Conservation (phyloP, 2,797 vertebrate genomes). For the Poecilia gillii region DNA sequence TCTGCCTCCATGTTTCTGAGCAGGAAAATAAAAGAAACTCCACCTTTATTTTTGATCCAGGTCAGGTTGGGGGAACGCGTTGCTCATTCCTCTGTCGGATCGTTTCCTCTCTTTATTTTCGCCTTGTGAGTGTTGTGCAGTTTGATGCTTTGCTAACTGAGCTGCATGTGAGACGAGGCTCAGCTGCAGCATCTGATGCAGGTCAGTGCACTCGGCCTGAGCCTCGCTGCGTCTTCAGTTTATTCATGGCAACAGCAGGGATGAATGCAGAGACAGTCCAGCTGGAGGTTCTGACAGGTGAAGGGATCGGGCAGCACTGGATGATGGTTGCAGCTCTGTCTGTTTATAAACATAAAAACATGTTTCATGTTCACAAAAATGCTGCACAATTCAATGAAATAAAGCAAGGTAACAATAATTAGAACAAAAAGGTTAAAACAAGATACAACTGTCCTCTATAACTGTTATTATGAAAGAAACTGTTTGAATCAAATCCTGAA, state of each 20-base stretch:
- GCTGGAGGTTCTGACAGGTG: background rate
- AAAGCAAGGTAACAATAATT: no score
- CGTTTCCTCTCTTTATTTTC: background rate
- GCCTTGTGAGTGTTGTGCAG: background rate
- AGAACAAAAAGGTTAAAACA: no score
- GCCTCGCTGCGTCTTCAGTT: background rate
- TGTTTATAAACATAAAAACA: no score
- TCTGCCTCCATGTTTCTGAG: slow-evolving; percentile 29
- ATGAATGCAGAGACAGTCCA: background rate
- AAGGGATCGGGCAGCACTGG: background rate
- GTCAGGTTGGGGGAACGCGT: slow-evolving; percentile 49
- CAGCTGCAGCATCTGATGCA: slow-evolving; percentile 4
- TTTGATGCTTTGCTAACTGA: background rate
- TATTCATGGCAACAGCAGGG: background rate
- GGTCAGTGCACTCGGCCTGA: slow-evolving; percentile 1
- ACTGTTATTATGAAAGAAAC: no score
- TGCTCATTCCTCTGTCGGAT: background rate
- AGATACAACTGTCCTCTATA: no score
- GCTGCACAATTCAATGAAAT: no score
- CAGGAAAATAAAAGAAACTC: slow-evolving; percentile 35
- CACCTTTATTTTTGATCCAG: slow-evolving; percentile 25
- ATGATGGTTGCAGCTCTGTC: no score
- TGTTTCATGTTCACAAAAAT: no score
- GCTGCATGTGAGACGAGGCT: background rate
- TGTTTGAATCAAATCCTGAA: no score